These are phyloP conservation scores for Agrypnus murinus DNA, from an alignment of 2,888 invertebrate species.

Conservation along the genomic window DNA sequence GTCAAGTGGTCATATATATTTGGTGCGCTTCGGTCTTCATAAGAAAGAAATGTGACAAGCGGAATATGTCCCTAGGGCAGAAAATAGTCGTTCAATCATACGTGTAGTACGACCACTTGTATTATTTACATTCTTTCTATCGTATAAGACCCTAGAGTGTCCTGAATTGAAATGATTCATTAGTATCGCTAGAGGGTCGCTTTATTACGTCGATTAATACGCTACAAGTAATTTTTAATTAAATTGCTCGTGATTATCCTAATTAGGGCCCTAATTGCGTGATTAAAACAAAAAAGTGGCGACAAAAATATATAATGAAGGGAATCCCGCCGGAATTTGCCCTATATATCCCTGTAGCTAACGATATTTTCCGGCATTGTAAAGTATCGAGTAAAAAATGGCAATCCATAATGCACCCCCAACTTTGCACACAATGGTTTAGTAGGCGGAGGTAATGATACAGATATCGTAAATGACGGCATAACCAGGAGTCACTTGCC, in stretches of 20 bases:
- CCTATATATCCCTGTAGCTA: slow-evolving; percentile 60
- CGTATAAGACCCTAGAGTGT: slow-evolving; percentile 57
- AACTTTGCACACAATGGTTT: slow-evolving; percentile 51
- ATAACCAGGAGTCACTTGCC: slow-evolving; percentile 64
- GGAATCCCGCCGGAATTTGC: slow-evolving; percentile 62
- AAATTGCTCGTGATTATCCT: slow-evolving; percentile 62
- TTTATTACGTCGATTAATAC: slow-evolving; percentile 64
- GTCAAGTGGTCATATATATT: slow-evolving; percentile 70
- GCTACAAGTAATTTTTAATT: slow-evolving; percentile 65
- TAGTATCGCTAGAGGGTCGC: slow-evolving; percentile 60
- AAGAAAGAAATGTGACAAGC: slow-evolving; percentile 69
- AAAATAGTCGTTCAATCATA: slow-evolving; percentile 67
- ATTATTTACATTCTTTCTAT: slow-evolving; percentile 64
- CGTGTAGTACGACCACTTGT: slow-evolving; percentile 67
- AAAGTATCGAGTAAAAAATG: slow-evolving; percentile 58
- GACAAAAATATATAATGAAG: slow-evolving; percentile 61
- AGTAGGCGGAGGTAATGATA: slow-evolving; percentile 63
- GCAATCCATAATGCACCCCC: slow-evolving; percentile 60
- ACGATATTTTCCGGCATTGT: slow-evolving; percentile 60
- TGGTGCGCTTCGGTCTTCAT: slow-evolving; percentile 68
- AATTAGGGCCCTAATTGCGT: slow-evolving; percentile 63
- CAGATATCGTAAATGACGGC: slow-evolving; percentile 63
- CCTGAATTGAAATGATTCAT: slow-evolving; percentile 68
- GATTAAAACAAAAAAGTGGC: slow-evolving; percentile 64
- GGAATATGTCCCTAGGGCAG: slow-evolving; percentile 69